A percentile compares a stretch with the other conserved stretches of the same genome.
These are phyloP conservation scores for Corythoichthys haematopterus DNA, from an alignment of 2,113 vertebrate species.

Conservation along the genomic window DNA sequence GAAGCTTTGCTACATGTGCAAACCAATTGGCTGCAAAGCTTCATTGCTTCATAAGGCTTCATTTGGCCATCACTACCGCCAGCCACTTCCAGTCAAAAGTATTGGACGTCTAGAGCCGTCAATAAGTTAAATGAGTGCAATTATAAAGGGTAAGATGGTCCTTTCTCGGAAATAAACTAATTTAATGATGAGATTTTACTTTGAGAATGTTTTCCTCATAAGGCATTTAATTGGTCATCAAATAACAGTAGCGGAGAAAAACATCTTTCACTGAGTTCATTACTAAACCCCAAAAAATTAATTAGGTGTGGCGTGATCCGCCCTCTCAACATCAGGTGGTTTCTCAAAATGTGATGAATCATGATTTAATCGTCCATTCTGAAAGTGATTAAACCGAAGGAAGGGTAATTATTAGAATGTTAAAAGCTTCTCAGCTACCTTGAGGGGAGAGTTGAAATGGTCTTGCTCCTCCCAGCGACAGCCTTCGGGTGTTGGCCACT, in stretches of 20 bases:
- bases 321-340: neutral
- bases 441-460: conserved; percentile 84
- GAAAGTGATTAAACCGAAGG: neutral
- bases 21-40: too few species aligned
- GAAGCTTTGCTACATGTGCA: too few species aligned
- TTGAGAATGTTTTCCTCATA: neutral
- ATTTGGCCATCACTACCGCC: too few species aligned
- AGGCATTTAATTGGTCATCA: neutral
- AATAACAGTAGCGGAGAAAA: neutral
- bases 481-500: conserved; percentile 68
- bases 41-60: too few species aligned
- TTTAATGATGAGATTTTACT: neutral
- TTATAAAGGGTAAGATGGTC: too few species aligned
- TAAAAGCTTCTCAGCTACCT: conserved; percentile 67
- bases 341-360: neutral
- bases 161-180: neutral
- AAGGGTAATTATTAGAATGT: neutral
- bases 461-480: conserved; percentile 82
- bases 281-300: neutral
- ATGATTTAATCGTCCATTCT: neutral
- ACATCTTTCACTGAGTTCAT: neutral
- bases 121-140: too few species aligned
- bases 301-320: neutral
- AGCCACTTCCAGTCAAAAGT: too few species aligned
- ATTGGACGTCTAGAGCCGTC: too few species aligned